Evolutionary conservation across 2,888 invertebrate species (phyloP).

Genomic region (Perizoma affinitatum): DNA sequence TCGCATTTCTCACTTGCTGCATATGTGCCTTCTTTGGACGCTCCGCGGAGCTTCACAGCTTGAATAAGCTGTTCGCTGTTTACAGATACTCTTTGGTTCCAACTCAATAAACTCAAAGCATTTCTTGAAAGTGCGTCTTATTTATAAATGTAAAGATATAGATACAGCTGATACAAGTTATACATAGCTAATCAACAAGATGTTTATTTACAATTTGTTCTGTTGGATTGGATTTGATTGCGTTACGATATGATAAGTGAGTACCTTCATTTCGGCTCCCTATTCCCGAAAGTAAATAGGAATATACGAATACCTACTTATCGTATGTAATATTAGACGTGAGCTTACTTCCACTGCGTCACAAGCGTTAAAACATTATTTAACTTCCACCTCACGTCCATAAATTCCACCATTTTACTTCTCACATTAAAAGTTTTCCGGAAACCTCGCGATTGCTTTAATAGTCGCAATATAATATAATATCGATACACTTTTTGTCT

Average conservation of each 20-base stretch:
- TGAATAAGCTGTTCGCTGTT: conserved; percentile 16
- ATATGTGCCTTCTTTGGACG: conserved; percentile 17
- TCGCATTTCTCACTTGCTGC: conserved; percentile 21
- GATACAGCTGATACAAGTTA: too few relatives aligned
- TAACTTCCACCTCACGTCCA: conserved; percentile 10
- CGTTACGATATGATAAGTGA: too few relatives aligned
- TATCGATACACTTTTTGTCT: conserved; percentile 15
- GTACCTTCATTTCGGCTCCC: too few relatives aligned
- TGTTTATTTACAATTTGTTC: too few relatives aligned
- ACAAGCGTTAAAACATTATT: conserved; percentile 1
- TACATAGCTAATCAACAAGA: too few relatives aligned
- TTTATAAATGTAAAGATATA: too few relatives aligned
- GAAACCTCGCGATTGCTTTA: conserved; percentile 2
- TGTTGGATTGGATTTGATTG: too few relatives aligned
- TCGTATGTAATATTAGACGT: too few relatives aligned
- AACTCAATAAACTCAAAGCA: neutral
- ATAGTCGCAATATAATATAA: conserved; percentile 10
- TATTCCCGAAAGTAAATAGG: too few relatives aligned
- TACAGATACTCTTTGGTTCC: conserved; percentile 11
- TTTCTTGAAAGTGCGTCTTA: too few relatives aligned
- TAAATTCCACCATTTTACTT: conserved; percentile 10
- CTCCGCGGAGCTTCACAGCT: conserved; percentile 10
- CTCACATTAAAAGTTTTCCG: conserved; percentile 5
- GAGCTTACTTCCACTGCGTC: neutral
- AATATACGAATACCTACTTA: too few relatives aligned